Conservation (phyloP, 1,140 invertebrate genomes). For the Pteromalus puparum region DNA sequence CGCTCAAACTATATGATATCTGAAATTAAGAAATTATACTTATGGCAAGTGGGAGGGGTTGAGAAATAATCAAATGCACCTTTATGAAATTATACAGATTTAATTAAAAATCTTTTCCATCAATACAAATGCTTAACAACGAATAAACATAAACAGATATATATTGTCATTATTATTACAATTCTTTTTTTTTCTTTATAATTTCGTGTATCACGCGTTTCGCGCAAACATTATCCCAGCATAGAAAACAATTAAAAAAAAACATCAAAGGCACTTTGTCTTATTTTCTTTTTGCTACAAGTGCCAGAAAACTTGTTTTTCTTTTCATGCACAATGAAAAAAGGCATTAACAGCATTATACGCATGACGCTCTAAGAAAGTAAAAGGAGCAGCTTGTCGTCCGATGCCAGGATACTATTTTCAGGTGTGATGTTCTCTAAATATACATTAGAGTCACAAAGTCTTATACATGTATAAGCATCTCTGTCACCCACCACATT, state of each 20-base stretch:
- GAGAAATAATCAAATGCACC: slow-evolving; percentile 47
- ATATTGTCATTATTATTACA: slow-evolving; percentile 10
- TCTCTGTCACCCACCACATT: slow-evolving; percentile 17
- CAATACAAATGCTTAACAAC: slow-evolving; percentile 52
- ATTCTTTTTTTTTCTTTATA: neutral
- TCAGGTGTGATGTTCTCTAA: slow-evolving; percentile 63
- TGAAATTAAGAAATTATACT: slow-evolving; percentile 50
- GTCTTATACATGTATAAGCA: slow-evolving; percentile 21
- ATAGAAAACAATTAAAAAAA: slow-evolving; percentile 37
- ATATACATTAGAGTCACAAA: slow-evolving; percentile 58
- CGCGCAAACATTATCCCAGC: slow-evolving; percentile 29
- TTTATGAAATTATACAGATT: slow-evolving; percentile 54
- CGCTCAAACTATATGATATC: slow-evolving; percentile 46
- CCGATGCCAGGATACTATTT: slow-evolving; percentile 65
- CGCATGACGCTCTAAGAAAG: slow-evolving; percentile 23
- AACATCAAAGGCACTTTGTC: slow-evolving; percentile 1
- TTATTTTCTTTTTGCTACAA: neutral
- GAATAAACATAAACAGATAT: slow-evolving; percentile 43
- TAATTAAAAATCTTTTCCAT: slow-evolving; percentile 54
- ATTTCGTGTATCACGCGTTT: neutral
- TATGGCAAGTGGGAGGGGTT: slow-evolving; percentile 30
- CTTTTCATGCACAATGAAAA: slow-evolving; percentile 11
- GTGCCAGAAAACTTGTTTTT: slow-evolving; percentile 23
- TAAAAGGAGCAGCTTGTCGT: slow-evolving; percentile 40
- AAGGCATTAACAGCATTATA: slow-evolving; percentile 7